A percentile compares a stretch with the other conserved stretches of the same genome.
Evolutionary conservation across 2,888 invertebrate genomes (phyloP).

Genomic region (Crossocerus cetratus): DNA sequence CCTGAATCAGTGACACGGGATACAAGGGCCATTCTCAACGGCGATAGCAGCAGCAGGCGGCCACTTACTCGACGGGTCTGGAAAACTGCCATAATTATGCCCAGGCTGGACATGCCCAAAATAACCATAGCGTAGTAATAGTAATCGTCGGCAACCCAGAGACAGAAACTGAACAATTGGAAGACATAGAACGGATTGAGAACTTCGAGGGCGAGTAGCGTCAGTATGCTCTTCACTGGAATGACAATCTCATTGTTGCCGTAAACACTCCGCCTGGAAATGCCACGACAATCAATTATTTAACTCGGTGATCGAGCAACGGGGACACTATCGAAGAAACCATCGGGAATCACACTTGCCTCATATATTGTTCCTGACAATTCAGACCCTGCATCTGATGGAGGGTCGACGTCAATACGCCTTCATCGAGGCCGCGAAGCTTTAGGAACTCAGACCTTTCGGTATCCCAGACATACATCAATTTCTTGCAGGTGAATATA

Average conservation of each 20-base stretch:
- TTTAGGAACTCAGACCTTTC: conserved; percentile 83
- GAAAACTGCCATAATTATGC: conserved; percentile 89
- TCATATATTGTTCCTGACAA: conserved; percentile 81
- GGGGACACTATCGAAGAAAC: no score
- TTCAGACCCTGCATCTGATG: conserved; percentile 82
- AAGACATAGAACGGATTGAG: conserved; percentile 97
- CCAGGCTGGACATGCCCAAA: conserved; percentile 88
- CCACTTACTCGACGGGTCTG: conserved; percentile 88
- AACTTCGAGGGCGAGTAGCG: conserved; percentile 87
- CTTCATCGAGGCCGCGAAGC: conserved; percentile 86
- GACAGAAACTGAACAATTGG: conserved; percentile 92
- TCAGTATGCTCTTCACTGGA: conserved; percentile 85
- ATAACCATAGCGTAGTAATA: conserved; percentile 94
- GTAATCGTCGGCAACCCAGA: conserved; percentile 95
- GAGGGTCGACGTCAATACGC: conserved; percentile 82
- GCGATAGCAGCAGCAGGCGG: not conserved
- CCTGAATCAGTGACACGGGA: no score
- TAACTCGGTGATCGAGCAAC: no score
- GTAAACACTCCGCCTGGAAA: conserved; percentile 85
- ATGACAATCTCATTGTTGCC: conserved; percentile 91
- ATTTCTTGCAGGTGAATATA: conserved; percentile 88
- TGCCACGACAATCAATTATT: conserved; percentile 6
- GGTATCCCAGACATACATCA: conserved; percentile 89
- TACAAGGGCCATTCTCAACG: no score
- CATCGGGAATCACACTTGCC: conserved; percentile 76